These are phyloP conservation scores for Acanthoscelides obtectus DNA, from an alignment of 2,888 invertebrate genomes.

Conservation along the genomic window DNA sequence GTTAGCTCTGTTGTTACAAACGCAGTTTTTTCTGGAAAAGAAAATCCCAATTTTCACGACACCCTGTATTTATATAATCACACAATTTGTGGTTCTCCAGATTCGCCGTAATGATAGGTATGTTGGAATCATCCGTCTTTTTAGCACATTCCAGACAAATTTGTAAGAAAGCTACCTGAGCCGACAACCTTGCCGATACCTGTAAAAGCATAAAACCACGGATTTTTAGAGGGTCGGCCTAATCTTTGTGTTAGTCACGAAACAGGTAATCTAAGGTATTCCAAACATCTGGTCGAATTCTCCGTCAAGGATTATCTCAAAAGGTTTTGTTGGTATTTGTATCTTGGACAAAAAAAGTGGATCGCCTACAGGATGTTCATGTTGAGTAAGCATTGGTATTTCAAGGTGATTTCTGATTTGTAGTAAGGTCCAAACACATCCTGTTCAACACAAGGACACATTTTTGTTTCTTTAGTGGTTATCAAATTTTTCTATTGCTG, in stretches of 20 bases:
- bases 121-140: background rate
- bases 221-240: background rate
- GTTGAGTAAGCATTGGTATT: background rate
- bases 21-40: no score
- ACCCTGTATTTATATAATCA: no score
- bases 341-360: background rate
- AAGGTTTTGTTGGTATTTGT: background rate
- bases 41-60: no score
- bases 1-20: no score
- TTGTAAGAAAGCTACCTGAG: background rate
- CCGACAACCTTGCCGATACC: background rate
- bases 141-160: background rate
- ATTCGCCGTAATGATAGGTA: background rate
- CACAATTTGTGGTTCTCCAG: background rate
- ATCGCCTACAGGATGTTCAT: background rate
- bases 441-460: no score
- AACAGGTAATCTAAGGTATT: background rate
- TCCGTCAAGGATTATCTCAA: background rate
- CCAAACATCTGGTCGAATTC: background rate
- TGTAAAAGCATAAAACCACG: background rate
- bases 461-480: no score
- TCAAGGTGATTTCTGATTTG: no score
- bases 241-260: background rate
- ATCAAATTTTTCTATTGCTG: no score
- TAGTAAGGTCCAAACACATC: no score